Base-by-base conservation (phyloP, 2,113 vertebrate species). In the Carettochelys insculpta region DNA sequence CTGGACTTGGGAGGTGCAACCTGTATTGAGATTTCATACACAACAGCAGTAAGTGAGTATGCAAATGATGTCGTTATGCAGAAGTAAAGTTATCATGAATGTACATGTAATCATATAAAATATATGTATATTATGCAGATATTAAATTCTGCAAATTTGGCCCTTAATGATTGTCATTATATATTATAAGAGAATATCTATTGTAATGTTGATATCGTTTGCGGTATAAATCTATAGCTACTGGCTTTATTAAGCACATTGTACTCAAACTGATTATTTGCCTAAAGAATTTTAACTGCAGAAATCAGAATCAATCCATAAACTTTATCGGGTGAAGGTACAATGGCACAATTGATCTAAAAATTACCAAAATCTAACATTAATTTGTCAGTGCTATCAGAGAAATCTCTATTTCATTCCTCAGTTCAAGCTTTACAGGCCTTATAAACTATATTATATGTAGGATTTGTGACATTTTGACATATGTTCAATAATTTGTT, bases 331-430 rank as follows among this genome's bases (percentile, higher is more conserved):
- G 50, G 76, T 41, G 75, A 94, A 83, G 19, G 54, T 83, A 91
- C 17, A 88, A 77, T 61, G 34, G 7, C 12, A 61, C 48, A 87
- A 93, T 92, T 91, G 24, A 76, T 92, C 71, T 91, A 56, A 29
- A 65, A 31, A 82, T 58, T 73, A 82, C 91, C 50, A 87, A 91
- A 83, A 0, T 1, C 38, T 83, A 90, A 31, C 27, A 61, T 91
- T 82, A 77, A 77, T 92, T 91, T 89, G n/a, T 79, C 58, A 48
- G 16, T 80, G 34, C 25, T 90, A 53, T 31, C 22, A 86, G 22
- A 89, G 11, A 95, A 94, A 94, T 94, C 61, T 94, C 82, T 91
- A 94, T 93, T 94, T 94, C 54, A 17, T 90, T 58, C 22, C 2
- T 6, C 76, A 80, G 25, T 3, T 24, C 10, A 82, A 52, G 5